Conservation (phyloP, 2,888 invertebrate species). For the Melanargia galathea region DNA sequence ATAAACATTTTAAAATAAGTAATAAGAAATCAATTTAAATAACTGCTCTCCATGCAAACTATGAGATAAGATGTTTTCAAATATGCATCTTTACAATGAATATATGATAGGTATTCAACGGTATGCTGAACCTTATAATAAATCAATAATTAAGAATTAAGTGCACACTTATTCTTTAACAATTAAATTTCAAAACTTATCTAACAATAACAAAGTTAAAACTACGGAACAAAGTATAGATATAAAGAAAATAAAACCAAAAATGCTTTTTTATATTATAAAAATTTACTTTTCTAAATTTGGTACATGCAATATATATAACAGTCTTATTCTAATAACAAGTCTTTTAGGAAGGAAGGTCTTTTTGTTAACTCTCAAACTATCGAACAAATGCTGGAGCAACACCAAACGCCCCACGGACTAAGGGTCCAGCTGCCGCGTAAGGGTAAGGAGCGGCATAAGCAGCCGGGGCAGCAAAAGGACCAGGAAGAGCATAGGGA, state of each 20-base stretch:
- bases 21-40: too few species aligned
- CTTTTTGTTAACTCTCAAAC: slow-evolving; percentile 66
- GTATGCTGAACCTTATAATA: too few species aligned
- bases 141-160: too few species aligned
- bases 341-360: slow-evolving; percentile 67
- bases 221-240: neutral
- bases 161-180: too few species aligned
- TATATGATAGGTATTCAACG: too few species aligned
- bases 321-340: slow-evolving; percentile 35
- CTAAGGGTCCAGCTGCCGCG: slow-evolving; percentile 49
- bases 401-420: slow-evolving; percentile 59
- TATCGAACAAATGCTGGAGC: slow-evolving; percentile 76
- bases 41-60: too few species aligned
- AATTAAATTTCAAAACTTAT: too few species aligned
- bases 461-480: slow-evolving; percentile 45
- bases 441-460: slow-evolving; percentile 52
- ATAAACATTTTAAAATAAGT: too few species aligned
- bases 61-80: too few species aligned
- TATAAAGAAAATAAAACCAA: neutral
- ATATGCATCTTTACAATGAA: too few species aligned
- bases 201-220: neutral
- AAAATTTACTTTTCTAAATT: slow-evolving; percentile 24
- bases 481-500: slow-evolving; percentile 48
- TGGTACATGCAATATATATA: slow-evolving; percentile 22
- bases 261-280: neutral